Base-by-base conservation (phyloP, 2,113 vertebrate genomes). In the Gavialis gangeticus region DNA sequence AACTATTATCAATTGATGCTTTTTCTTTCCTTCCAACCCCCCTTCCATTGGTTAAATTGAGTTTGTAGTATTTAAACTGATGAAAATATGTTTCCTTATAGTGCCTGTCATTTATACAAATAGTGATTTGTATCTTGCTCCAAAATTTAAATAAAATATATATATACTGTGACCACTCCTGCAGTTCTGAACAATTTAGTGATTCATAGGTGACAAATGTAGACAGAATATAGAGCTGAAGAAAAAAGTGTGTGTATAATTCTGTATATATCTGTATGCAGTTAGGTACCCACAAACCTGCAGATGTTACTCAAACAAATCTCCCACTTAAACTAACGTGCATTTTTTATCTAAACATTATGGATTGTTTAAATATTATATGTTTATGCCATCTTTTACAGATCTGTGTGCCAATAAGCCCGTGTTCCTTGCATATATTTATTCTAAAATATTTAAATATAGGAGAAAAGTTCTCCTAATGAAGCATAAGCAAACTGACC, bases 401-500 rank as follows among this genome's bases (percentile, higher is more conserved):
- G 30, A 85, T 89, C 84, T 78, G 13, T 0, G 12, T 54, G 79
- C 30, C 54, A 71, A 59, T 82, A 88, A 79, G 73, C 34, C 22
- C 19, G 5, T 94, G 28, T 56, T 22, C 6, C 9, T 86, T 84
- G 87, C 59, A 67, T 73, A 59, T 66, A 15, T 55, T 64, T 84
- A 56, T 88, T 21, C 28, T 27, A 24, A 91, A 94, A 64, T 6
- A 57, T 85, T 85, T 85, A 60, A 73, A 81, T 94, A 2, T 12
- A 24, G 84, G 88, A 60, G 54, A 76, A 93, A 60, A 75, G 56
- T 59, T 81, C 80, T 94, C 88, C 86, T 96, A 95, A 56, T 96
- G 75, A 95, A 95, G 76, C 28, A 46, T 89, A 91, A 86, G 60
- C 75, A 97, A 93, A 95, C 75, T 79, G 28, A 93, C 79, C 96